A percentile compares a stretch with the other conserved stretches of the same genome.
These are phyloP conservation scores for Pocillopora meandrina DNA, from an alignment of 92 coral and sea anemone genomes.

Conservation along the genomic window DNA sequence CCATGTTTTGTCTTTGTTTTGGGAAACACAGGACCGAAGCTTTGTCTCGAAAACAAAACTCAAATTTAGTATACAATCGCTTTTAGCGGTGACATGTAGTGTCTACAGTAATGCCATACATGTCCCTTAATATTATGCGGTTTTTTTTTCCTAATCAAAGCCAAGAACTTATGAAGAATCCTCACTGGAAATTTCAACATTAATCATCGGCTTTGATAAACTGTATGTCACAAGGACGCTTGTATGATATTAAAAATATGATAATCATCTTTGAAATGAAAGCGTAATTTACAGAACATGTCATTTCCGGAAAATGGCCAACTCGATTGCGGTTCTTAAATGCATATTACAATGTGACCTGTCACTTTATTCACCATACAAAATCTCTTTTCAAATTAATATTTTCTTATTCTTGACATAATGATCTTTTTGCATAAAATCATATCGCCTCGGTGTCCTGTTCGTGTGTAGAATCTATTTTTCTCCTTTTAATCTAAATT, in stretches of 20 bases:
- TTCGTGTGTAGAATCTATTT: not conserved
- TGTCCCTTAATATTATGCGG: not conserved
- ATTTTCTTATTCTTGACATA: not conserved
- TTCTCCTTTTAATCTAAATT: not conserved
- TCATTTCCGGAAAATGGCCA: constrained; percentile 26
- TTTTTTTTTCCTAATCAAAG: not conserved
- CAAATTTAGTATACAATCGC: constrained; percentile 1
- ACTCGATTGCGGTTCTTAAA: not conserved
- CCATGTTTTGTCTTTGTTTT: constrained; percentile 3
- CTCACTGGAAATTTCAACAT: too few species aligned
- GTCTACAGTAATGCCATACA: not conserved
- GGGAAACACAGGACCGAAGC: not conserved
- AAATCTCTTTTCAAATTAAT: not conserved
- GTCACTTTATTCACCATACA: constrained; percentile 21
- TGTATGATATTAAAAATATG: not conserved
- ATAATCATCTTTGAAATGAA: not conserved
- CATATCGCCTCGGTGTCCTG: not conserved
- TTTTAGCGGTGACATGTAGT: not conserved
- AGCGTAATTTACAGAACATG: not conserved
- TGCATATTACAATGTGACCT: not conserved
- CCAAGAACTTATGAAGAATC: not conserved
- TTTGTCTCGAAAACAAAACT: not conserved
- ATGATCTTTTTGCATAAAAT: not conserved
- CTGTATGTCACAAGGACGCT: not conserved
- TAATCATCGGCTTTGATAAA: too few species aligned